Evolutionary conservation across 2,797 vertebrate species (phyloP).

Genomic region (Sardinella longiceps): DNA sequence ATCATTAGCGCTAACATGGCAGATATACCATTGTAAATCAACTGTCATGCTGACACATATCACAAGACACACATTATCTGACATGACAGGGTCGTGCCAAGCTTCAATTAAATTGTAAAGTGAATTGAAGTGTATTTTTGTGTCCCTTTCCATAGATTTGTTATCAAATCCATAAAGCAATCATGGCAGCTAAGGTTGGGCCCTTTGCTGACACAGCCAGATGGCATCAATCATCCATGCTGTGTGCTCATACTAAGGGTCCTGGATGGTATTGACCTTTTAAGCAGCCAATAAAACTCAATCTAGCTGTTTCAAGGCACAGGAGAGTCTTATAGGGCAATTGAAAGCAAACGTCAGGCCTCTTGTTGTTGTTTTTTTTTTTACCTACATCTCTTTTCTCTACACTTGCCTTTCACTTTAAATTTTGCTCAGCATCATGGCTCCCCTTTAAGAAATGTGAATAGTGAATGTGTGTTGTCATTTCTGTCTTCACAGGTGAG

Average conservation of each 20-base stretch:
- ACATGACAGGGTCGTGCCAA: neutral
- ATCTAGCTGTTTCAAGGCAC: neutral
- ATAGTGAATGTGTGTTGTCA: slow-evolving; percentile 15
- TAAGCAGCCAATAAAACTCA: neutral
- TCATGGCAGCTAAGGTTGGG: neutral
- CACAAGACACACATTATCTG: neutral
- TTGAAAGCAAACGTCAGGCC: neutral
- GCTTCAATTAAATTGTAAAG: neutral
- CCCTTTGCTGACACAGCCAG: slow-evolving; percentile 10
- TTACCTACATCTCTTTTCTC: neutral
- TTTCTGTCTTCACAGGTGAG: slow-evolving; percentile 75
- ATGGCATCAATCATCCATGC: neutral
- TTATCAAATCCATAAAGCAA: neutral
- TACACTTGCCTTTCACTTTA: neutral
- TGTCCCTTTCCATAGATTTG: neutral
- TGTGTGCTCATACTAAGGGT: neutral
- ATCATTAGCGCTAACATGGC: neutral
- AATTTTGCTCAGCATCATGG: neutral
- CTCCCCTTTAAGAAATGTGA: slow-evolving; percentile 7
- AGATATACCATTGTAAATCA: neutral
- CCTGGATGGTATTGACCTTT: slow-evolving; percentile 21
- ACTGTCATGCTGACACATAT: neutral
- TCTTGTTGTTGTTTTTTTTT: too few species aligned
- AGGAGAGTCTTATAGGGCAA: neutral
- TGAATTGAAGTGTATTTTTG: slow-evolving; percentile 8